These are phyloP conservation scores for Subanguina moxae DNA, from an alignment of 1,140 invertebrate genomes.

Conservation along the genomic window DNA sequence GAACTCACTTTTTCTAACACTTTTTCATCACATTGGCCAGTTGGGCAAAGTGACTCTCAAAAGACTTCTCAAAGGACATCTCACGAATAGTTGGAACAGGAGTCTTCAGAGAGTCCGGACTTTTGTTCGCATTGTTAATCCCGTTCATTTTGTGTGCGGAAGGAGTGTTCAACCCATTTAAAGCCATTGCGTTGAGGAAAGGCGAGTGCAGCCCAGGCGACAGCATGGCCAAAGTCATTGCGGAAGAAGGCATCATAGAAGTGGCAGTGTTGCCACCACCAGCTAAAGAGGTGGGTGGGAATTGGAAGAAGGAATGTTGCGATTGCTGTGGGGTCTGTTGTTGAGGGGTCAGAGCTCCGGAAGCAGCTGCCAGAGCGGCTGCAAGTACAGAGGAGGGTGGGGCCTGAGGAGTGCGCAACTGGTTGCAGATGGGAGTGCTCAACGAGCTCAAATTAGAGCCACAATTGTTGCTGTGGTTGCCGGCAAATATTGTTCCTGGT, in stretches of 20 bases:
- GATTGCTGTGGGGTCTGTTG: background rate
- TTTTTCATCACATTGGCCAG: conserved; percentile 8
- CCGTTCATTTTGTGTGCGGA: conserved; percentile 3
- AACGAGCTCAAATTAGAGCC: conserved; percentile 14
- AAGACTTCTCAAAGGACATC: conserved; percentile 11
- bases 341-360: conserved; percentile 6
- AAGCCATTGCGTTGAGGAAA: conserved; percentile 20
- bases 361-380: conserved; percentile 13
- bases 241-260: background rate
- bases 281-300: conserved; percentile 32
- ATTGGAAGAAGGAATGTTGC: conserved; percentile 36
- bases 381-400: background rate
- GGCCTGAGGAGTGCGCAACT: background rate
- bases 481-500: background rate
- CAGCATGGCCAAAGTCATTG: conserved; percentile 10
- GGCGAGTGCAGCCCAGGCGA: conserved; percentile 29
- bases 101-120: conserved; percentile 7
- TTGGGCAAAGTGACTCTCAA: conserved; percentile 8
- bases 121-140: background rate
- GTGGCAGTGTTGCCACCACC: background rate
- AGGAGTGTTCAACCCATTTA: conserved; percentile 2
- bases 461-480: background rate
- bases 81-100: background rate
- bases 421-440: conserved; percentile 11
- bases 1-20: background rate